Evolutionary conservation across 2,113 vertebrate genomes (phyloP), one percentile per base, ranked within the genome.

Genomic region (Lagopus muta): DNA sequence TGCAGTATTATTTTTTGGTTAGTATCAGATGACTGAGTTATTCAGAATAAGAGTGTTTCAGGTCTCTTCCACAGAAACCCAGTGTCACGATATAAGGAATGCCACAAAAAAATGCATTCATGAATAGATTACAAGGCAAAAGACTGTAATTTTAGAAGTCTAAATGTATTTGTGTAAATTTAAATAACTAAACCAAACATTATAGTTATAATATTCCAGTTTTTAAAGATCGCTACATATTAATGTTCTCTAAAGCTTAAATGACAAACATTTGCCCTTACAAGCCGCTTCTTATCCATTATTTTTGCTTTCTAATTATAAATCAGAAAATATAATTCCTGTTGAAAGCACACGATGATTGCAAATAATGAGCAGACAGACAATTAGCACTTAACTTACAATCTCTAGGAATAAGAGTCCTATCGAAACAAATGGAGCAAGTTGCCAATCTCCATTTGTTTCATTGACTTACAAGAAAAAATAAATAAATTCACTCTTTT

Each of bases 271-370:
- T 78, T 62, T 86, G 40, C 20, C 38, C 18, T 62, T 73, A 74
- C 28, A 86, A 81, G 62, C n/a, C 70, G 25, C 15, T 95, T 76
- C 36, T 74, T 77, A 70, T 24, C 20, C 15, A 17, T 67, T 77
- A 38, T 21, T 57, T 71, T 94, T 90, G 36, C 45, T 77, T 47
- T 19, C n/a, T 90, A 83, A 86, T 70, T 86, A 60, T 11, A 90
- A 74, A 74, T 15, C 83, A 64, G 55, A 27, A 92, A 79, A 92
- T 27, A 55, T 27, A 87, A 72, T 30, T 11, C 42, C 60, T 52
- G 61, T 72, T 65, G 57, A 74, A 92, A 88, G 14, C 22, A 69
- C 34, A 78, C 32, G 11, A 28, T 61, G 8, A 28, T 60, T 64
- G 74, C 57, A 91, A 89, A 92, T 62, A 81, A 77, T 66, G 47